Conservation (phyloP, 2,797 vertebrate genomes). For the Tenualosa ilisha region DNA sequence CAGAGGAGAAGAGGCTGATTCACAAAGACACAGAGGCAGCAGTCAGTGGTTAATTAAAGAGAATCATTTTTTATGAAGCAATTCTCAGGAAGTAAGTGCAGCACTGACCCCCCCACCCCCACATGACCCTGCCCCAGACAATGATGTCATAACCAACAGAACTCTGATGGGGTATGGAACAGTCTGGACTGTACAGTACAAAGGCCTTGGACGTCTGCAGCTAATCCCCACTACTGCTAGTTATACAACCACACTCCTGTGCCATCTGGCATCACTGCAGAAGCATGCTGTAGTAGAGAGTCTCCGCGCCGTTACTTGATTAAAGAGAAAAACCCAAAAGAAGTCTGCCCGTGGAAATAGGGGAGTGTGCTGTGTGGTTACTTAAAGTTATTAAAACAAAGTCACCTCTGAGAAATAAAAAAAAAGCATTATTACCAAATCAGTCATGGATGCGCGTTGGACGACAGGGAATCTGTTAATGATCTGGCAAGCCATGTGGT, state of each 20-base stretch:
- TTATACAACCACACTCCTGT: constrained; percentile 35
- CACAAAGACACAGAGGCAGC: constrained; percentile 50
- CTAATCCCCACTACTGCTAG: neutral
- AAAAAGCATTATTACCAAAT: neutral
- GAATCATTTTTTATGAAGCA: constrained; percentile 82
- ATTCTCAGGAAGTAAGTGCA: constrained; percentile 81
- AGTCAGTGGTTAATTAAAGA: constrained; percentile 73
- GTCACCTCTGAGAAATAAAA: constrained; percentile 4
- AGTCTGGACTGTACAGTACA: constrained; percentile 78
- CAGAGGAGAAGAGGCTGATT: constrained; percentile 55
- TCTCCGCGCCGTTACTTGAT: neutral
- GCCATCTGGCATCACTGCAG: constrained; percentile 38
- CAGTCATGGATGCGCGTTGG: neutral
- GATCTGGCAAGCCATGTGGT: constrained; percentile 25
- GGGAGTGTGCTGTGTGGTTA: constrained; percentile 11
- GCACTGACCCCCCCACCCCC: constrained; percentile 69
- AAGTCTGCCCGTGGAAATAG: neutral
- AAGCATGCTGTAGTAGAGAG: constrained; percentile 26
- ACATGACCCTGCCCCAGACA: constrained; percentile 74
- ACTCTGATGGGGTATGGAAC: constrained; percentile 75
- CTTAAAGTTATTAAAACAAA: constrained; percentile 11
- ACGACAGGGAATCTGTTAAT: neutral
- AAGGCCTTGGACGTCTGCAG: constrained; percentile 54
- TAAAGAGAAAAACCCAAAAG: neutral
- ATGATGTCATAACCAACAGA: constrained; percentile 77